Evolutionary conservation across 2,888 invertebrate species (phyloP).

Genomic region (Spodoptera picta): DNA sequence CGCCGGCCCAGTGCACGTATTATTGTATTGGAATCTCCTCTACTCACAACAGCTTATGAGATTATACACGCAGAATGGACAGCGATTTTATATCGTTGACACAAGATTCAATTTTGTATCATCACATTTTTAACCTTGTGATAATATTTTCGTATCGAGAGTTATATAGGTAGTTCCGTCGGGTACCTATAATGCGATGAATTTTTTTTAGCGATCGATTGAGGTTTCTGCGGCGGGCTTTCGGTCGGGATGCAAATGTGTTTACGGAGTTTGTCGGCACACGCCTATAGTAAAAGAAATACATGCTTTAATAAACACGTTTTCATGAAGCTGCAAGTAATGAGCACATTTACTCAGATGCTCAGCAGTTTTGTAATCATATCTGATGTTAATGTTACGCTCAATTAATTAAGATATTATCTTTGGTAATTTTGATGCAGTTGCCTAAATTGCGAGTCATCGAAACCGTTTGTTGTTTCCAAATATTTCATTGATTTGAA

Average conservation of each 20-base stretch:
- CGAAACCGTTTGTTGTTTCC: slow-evolving; percentile 2
- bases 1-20: slow-evolving; percentile 89
- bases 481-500: neutral
- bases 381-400: slow-evolving; percentile 47
- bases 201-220: slow-evolving; percentile 87
- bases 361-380: slow-evolving; percentile 56
- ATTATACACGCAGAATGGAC: slow-evolving; percentile 49
- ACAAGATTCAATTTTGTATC: slow-evolving; percentile 60
- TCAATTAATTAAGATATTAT: slow-evolving; percentile 34
- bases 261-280: slow-evolving; percentile 82
- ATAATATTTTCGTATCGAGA: slow-evolving; percentile 53
- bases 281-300: slow-evolving; percentile 79
- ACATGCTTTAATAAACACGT: slow-evolving; percentile 75
- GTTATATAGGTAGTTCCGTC: slow-evolving; percentile 79
- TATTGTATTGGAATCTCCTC: slow-evolving; percentile 84
- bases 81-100: slow-evolving; percentile 52
- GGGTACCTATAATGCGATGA: slow-evolving; percentile 82
- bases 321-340: slow-evolving; percentile 63
- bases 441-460: slow-evolving; percentile 17
- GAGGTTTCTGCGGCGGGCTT: slow-evolving; percentile 83
- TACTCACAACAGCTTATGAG: slow-evolving; percentile 75
- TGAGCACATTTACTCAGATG: slow-evolving; percentile 63
- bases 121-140: slow-evolving; percentile 48
- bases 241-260: slow-evolving; percentile 85
- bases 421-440: slow-evolving; percentile 16